phyloP scores from a whole-genome alignment of 2,888 invertebrate species.

The Cosmia pyralina region DNA sequence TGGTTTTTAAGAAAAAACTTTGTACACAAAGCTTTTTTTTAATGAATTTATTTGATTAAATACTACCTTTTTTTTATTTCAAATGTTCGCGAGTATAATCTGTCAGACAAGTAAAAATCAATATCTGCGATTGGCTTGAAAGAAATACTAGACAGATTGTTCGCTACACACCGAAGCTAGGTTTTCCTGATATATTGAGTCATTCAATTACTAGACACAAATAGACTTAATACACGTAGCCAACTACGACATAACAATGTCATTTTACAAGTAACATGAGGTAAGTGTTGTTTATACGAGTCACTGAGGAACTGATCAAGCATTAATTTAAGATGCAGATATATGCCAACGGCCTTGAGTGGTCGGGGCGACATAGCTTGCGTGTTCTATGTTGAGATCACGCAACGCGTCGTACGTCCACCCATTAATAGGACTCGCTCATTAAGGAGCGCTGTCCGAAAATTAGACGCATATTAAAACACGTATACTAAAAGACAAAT shows the following conservation, averaged over 20 bases:
- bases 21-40: too few relatives aligned
- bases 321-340: not conserved
- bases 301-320: not conserved
- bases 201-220: not conserved
- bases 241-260: conserved; percentile 1
- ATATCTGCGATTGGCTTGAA: not conserved
- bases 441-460: not conserved
- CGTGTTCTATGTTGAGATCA: not conserved
- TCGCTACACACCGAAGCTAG: not conserved
- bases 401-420: not conserved
- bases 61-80: not conserved
- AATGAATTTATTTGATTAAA: too few relatives aligned
- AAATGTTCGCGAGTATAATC: not conserved
- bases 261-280: conserved; percentile 3
- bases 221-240: not conserved
- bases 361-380: not conserved
- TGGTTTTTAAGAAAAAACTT: too few relatives aligned
- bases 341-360: not conserved
- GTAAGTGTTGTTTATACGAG: not conserved
- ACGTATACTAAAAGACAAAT: too few relatives aligned
- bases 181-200: conserved; percentile 23
- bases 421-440: not conserved
- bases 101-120: not conserved
- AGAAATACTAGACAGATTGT: not conserved
- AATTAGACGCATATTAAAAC: too few relatives aligned